Percentiles rank a stretch among this genome's conserved stretches.
These are phyloP conservation scores for Odontamblyopus lacepedii DNA, from an alignment of 2,797 vertebrate genomes.

Conservation along the genomic window DNA sequence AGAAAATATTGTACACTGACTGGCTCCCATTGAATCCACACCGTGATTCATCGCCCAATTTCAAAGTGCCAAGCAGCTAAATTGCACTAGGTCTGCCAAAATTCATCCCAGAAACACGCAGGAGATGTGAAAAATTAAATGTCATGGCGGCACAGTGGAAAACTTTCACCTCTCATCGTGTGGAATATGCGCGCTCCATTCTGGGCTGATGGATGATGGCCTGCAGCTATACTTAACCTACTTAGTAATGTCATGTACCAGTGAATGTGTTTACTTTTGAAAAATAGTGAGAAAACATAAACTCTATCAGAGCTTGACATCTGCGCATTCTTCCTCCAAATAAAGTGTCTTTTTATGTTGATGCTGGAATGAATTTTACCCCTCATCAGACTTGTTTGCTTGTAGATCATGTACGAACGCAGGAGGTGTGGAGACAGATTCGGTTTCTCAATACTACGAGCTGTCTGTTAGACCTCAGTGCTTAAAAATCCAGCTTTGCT, in stretches of 20 bases:
- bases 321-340: conserved; percentile 93
- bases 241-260: conserved; percentile 99
- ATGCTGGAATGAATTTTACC: conserved; percentile 90
- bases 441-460: conserved; percentile 45
- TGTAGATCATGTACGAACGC: conserved; percentile 80
- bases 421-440: conserved; percentile 70
- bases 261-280: conserved; percentile 99
- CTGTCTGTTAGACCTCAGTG: conserved; percentile 44
- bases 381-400: conserved; percentile 89
- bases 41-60: conserved; percentile 99
- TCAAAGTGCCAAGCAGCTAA: conserved; percentile 99
- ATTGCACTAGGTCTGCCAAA: conserved; percentile 99
- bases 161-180: conserved; percentile 99
- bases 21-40: conserved; percentile 97
- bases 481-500: conserved; percentile 39
- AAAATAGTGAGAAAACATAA: conserved; percentile 99
- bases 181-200: conserved; percentile 97
- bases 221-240: conserved; percentile 98
- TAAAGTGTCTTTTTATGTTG: conserved; percentile 99
- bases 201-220: conserved; percentile 98
- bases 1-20: conserved; percentile 98
- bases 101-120: conserved; percentile 98
- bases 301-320: conserved; percentile 99
- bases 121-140: conserved; percentile 99
- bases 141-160: conserved; percentile 99